These are phyloP conservation scores for Parapristionchus giblindavisi DNA, from an alignment of 2,888 invertebrate genomes.

Conservation along the genomic window DNA sequence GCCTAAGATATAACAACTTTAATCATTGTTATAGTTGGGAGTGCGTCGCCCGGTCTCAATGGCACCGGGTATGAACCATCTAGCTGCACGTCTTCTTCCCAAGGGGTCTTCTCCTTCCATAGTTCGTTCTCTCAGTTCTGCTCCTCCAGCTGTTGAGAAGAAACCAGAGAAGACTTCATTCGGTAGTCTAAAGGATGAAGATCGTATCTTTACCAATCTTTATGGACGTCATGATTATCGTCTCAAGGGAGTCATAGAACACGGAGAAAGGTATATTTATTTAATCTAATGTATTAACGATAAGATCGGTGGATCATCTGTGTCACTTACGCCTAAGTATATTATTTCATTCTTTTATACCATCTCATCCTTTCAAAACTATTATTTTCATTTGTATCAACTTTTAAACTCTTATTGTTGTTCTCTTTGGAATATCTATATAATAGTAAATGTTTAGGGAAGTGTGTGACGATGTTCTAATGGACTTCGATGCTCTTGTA, in stretches of 20 bases:
- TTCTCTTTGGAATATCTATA: too few species aligned
- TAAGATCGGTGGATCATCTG: constrained; percentile 97
- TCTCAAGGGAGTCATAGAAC: constrained; percentile 85
- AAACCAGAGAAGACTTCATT: constrained; percentile 76
- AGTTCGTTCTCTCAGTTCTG: constrained; percentile 32
- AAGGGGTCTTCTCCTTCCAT: background rate
- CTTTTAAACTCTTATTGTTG: too few species aligned
- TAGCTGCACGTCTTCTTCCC: constrained; percentile 3
- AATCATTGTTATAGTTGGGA: too few species aligned
- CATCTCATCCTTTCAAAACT: too few species aligned
- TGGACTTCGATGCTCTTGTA: constrained; percentile 97
- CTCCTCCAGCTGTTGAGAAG: constrained; percentile 49
- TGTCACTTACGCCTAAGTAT: constrained; percentile 92
- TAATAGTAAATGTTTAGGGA: too few species aligned
- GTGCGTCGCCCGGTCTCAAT: constrained; percentile 4
- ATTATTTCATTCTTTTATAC: too few species aligned
- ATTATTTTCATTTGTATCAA: too few species aligned
- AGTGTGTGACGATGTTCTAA: constrained; percentile 89
- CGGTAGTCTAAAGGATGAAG: constrained; percentile 87
- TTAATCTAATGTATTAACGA: too few species aligned
- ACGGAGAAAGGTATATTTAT: constrained; percentile 66
- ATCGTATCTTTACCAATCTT: constrained; percentile 94
- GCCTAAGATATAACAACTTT: too few species aligned
- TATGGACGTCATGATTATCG: constrained; percentile 95
- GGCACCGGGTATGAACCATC: constrained; percentile 10